Conservation (phyloP, 2,888 invertebrate species). For the Drosophila stalkeri region DNA sequence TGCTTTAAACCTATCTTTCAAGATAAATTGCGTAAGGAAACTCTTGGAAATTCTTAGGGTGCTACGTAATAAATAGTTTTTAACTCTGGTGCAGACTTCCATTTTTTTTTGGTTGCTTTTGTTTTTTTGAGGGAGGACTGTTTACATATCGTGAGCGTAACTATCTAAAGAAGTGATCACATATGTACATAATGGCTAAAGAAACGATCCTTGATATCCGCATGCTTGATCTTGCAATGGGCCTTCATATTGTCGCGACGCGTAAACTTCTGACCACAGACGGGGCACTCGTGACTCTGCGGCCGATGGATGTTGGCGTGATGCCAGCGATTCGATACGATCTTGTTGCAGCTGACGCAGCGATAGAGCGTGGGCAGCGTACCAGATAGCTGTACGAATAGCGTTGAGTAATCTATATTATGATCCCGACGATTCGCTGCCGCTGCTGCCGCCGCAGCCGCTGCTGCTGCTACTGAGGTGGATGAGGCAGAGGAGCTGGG, state of each 20-base stretch:
- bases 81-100: constrained; percentile 29
- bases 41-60: constrained; percentile 47
- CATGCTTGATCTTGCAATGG: constrained; percentile 88
- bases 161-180: constrained; percentile 85
- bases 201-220: constrained; percentile 85
- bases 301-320: constrained; percentile 88
- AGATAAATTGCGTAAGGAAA: constrained; percentile 45
- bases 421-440: constrained; percentile 85
- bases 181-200: constrained; percentile 86
- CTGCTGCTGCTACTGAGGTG: constrained; percentile 66
- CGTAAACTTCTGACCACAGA: constrained; percentile 87
- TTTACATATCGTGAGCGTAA: constrained; percentile 20
- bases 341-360: constrained; percentile 88
- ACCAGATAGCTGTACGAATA: constrained; percentile 85
- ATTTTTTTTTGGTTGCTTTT: neutral
- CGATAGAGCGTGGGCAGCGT: constrained; percentile 86
- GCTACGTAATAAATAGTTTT: constrained; percentile 36
- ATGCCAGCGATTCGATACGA: constrained; percentile 88
- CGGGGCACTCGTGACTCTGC: constrained; percentile 87
- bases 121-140: neutral
- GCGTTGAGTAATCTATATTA: constrained; percentile 85
- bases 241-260: constrained; percentile 89
- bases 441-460: constrained; percentile 77
- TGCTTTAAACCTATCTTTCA: constrained; percentile 25
- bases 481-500: constrained; percentile 34